Evolutionary conservation across 1,140 invertebrate genomes (phyloP).

Genomic region (Acyrthosiphon pisum): DNA sequence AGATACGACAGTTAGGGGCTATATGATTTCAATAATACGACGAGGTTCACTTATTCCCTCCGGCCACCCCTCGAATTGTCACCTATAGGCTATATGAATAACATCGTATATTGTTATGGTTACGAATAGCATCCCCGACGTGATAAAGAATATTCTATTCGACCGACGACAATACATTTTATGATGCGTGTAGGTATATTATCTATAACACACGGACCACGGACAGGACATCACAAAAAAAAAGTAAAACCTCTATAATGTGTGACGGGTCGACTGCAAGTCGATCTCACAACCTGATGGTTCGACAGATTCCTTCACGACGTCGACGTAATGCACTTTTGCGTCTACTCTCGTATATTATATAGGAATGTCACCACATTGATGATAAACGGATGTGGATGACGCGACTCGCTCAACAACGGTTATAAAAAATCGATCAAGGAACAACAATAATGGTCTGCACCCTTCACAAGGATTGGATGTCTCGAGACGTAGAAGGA

Average conservation of each 20-base stretch:
- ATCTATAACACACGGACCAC: too few species aligned
- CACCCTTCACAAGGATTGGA: too few species aligned
- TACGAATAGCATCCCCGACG: background rate
- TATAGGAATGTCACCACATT: background rate
- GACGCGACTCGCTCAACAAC: background rate
- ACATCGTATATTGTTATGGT: background rate
- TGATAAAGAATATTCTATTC: background rate
- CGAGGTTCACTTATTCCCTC: background rate
- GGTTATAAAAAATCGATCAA: background rate
- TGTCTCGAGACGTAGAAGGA: too few species aligned
- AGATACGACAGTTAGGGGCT: background rate
- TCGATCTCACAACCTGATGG: background rate
- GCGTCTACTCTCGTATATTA: too few species aligned
- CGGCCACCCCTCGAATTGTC: background rate
- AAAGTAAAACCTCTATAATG: background rate
- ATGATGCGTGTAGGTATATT: background rate
- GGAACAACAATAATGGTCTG: background rate
- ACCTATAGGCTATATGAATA: background rate
- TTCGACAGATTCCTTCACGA: background rate
- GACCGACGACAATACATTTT: background rate
- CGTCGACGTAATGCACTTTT: too few species aligned
- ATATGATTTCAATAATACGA: background rate
- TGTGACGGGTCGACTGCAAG: background rate
- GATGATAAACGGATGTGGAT: background rate
- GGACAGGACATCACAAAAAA: background rate